Conservation (phyloP, 2,797 vertebrate species). For the Ptychadena robeensis region DNA sequence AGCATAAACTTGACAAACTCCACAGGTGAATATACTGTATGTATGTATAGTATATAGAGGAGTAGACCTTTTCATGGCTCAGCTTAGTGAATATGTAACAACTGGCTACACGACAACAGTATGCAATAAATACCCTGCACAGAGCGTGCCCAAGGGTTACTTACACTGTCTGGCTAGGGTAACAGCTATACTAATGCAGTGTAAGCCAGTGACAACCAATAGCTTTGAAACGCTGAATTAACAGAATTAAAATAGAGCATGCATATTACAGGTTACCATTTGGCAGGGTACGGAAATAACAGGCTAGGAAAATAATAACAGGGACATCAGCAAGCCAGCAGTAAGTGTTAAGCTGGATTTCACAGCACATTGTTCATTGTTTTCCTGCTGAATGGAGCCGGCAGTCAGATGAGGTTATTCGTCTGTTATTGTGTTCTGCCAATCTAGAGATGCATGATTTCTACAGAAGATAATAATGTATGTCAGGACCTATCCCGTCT, state of each 20-base stretch:
- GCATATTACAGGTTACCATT: slow-evolving; percentile 22
- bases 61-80: background rate
- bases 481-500: background rate
- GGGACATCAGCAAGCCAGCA: slow-evolving; percentile 32
- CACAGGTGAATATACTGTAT: too few species aligned
- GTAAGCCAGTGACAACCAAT: background rate
- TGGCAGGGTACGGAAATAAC: background rate
- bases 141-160: background rate
- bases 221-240: slow-evolving; percentile 15
- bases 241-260: slow-evolving; percentile 8
- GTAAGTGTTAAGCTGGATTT: slow-evolving; percentile 31
- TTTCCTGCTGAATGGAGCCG: slow-evolving; percentile 6
- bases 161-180: background rate
- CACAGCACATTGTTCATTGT: slow-evolving; percentile 18
- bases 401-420: slow-evolving; percentile 40
- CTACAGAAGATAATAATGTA: background rate
- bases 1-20: too few species aligned
- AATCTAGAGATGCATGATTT: slow-evolving; percentile 5
- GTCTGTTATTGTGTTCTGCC: slow-evolving; percentile 11
- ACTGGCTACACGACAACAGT: background rate
- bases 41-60: background rate
- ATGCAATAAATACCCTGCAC: background rate
- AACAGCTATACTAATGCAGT: background rate
- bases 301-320: slow-evolving; percentile 23
- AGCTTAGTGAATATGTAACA: background rate